Evolutionary conservation across 1,140 invertebrate genomes (phyloP).

Genomic region (Drosophila nigromelanica): DNA sequence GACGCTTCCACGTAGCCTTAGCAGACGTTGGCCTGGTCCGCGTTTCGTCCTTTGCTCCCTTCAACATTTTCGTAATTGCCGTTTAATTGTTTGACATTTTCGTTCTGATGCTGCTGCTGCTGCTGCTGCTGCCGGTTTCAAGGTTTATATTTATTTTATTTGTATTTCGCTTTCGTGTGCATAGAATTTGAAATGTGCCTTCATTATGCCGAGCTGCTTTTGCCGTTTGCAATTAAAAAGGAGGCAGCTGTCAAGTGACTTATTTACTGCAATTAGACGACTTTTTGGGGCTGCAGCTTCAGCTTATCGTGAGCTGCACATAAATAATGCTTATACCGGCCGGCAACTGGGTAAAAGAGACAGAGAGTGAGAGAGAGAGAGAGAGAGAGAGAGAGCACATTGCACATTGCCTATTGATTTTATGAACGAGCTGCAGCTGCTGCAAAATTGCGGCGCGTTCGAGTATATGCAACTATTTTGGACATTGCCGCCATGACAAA

Average conservation of each 20-base stretch:
- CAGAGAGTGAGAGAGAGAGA: neutral
- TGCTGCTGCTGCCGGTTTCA: slow-evolving; percentile 2
- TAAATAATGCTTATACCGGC: slow-evolving; percentile 60
- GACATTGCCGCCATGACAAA: slow-evolving; percentile 68
- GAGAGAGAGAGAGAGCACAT: neutral
- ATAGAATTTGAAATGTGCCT: slow-evolving; percentile 39
- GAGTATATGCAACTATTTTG: slow-evolving; percentile 70
- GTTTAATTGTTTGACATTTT: slow-evolving; percentile 78
- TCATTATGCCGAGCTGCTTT: slow-evolving; percentile 22
- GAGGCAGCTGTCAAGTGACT: slow-evolving; percentile 33
- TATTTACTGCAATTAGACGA: slow-evolving; percentile 44
- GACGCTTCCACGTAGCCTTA: slow-evolving; percentile 58
- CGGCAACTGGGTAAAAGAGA: slow-evolving; percentile 54
- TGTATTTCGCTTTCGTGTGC: slow-evolving; percentile 30
- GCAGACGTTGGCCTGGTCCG: slow-evolving; percentile 5
- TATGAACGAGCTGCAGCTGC: slow-evolving; percentile 68
- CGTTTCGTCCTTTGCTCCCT: slow-evolving; percentile 14
- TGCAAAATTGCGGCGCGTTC: slow-evolving; percentile 21
- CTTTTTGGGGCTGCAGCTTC: slow-evolving; percentile 1
- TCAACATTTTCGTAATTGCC: slow-evolving; percentile 68
- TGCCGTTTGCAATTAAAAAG: slow-evolving; percentile 37
- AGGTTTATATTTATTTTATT: slow-evolving; percentile 10
- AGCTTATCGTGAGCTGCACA: slow-evolving; percentile 1
- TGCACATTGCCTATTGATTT: slow-evolving; percentile 68
- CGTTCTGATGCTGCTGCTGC: slow-evolving; percentile 19